Conservation (phyloP, 2,888 invertebrate species). For the Pyrrhia umbra region DNA sequence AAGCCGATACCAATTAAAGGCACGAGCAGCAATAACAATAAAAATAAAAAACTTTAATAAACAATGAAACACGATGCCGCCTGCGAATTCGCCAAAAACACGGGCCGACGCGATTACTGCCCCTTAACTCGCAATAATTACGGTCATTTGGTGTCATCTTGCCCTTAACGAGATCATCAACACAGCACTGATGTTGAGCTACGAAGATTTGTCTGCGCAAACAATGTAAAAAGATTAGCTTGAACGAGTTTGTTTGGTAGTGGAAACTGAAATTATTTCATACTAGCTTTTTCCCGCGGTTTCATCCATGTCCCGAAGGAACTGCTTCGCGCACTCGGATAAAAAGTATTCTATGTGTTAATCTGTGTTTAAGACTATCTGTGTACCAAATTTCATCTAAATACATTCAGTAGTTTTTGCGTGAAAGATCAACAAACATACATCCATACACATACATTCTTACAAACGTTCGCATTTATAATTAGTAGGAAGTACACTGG, state of each 20-base stretch:
- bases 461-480: no score
- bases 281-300: no score
- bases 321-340: no score
- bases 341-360: no score
- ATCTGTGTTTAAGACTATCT: no score
- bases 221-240: not conserved
- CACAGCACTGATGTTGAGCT: conserved; percentile 66
- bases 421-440: no score
- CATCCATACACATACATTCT: no score
- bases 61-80: conserved; percentile 77
- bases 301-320: no score
- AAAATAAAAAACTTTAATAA: conserved; percentile 86
- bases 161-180: conserved; percentile 86
- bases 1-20: conserved; percentile 71
- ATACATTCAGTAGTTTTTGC: no score
- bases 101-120: conserved; percentile 75
- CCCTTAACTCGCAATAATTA: conserved; percentile 86
- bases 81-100: conserved; percentile 81
- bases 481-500: no score
- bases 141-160: conserved; percentile 88
- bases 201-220: conserved; percentile 64
- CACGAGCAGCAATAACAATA: conserved; percentile 75
- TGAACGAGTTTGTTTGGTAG: not conserved
- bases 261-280: no score
- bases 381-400: no score